Evolutionary conservation across 1,140 invertebrate genomes (phyloP).

Genomic region (Chymomyza costata): DNA sequence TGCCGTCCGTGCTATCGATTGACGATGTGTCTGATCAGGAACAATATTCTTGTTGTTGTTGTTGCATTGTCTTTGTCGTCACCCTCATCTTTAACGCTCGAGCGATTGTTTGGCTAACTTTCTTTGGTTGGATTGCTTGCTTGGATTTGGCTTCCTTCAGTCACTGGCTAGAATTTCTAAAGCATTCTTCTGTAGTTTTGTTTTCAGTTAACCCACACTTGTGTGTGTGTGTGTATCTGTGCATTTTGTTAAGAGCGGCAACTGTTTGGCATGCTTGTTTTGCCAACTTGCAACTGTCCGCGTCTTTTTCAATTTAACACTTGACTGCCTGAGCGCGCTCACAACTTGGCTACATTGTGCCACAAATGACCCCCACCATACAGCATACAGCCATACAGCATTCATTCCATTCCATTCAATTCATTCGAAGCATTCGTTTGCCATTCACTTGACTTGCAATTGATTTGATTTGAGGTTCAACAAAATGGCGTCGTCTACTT

Average conservation of each 20-base stretch:
- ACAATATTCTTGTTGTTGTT: constrained; percentile 1
- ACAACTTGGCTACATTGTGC: too few species aligned
- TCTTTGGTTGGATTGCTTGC: constrained; percentile 8
- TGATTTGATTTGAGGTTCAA: constrained; percentile 35
- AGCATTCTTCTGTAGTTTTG: too few species aligned
- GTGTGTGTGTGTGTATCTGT: too few species aligned
- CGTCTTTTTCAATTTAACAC: constrained; percentile 72
- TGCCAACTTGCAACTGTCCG: constrained; percentile 38
- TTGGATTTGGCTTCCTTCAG: constrained; percentile 37
- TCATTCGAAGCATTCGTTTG: too few species aligned
- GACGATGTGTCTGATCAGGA: too few species aligned
- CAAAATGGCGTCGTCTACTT: constrained; percentile 34
- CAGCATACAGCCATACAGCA: too few species aligned
- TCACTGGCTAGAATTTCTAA: constrained; percentile 28
- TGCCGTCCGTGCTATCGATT: constrained; percentile 24
- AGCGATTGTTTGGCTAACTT: constrained; percentile 8
- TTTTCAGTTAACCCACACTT: too few species aligned
- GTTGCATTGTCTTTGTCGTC: neutral
- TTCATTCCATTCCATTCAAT: too few species aligned
- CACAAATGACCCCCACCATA: too few species aligned
- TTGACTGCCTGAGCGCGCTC: constrained; percentile 40
- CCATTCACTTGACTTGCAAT: constrained; percentile 1
- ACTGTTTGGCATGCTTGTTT: constrained; percentile 2
- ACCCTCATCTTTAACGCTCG: constrained; percentile 49
- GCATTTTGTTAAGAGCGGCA: too few species aligned